A percentile compares a stretch with the other conserved stretches of the same genome.
Conservation (phyloP, 2,888 invertebrate species). For the Nowickia ferox region DNA sequence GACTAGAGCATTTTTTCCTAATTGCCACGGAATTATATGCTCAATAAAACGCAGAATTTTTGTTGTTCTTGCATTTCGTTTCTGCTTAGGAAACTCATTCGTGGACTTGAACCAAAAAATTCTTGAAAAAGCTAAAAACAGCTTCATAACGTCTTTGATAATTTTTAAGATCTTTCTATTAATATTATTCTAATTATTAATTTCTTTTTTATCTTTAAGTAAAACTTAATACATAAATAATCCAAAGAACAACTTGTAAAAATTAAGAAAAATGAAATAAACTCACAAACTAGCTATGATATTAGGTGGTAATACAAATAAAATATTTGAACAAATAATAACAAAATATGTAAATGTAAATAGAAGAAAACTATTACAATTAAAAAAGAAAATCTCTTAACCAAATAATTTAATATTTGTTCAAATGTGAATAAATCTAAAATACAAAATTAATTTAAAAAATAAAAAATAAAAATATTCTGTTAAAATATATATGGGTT, state of each 20-base stretch:
- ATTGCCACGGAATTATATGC: too few relatives aligned
- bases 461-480: not conserved
- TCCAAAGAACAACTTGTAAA: conserved; percentile 76
- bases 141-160: too few relatives aligned
- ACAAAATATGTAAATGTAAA: conserved; percentile 44
- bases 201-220: conserved; percentile 20
- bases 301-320: conserved; percentile 75
- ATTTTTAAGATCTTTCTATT: not conserved
- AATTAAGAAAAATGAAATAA: conserved; percentile 78
- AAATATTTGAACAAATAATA: conserved; percentile 51
- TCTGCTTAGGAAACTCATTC: too few relatives aligned
- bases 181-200: not conserved
- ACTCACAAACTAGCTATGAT: conserved; percentile 82
- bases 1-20: too few relatives aligned
- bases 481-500: conserved; percentile 12
- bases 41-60: too few relatives aligned
- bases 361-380: conserved; percentile 32
- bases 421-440: not conserved
- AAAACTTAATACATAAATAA: conserved; percentile 38
- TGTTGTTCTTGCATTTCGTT: too few relatives aligned
- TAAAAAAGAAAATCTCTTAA: too few relatives aligned
- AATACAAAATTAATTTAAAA: conserved; percentile 9
- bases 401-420: conserved; percentile 13
- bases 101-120: too few relatives aligned
- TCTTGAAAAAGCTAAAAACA: too few relatives aligned